Percentiles rank a stretch among this genome's conserved stretches.
phyloP scores from a whole-genome alignment of 2,888 invertebrate genomes.

The Fabriciana adippe region DNA sequence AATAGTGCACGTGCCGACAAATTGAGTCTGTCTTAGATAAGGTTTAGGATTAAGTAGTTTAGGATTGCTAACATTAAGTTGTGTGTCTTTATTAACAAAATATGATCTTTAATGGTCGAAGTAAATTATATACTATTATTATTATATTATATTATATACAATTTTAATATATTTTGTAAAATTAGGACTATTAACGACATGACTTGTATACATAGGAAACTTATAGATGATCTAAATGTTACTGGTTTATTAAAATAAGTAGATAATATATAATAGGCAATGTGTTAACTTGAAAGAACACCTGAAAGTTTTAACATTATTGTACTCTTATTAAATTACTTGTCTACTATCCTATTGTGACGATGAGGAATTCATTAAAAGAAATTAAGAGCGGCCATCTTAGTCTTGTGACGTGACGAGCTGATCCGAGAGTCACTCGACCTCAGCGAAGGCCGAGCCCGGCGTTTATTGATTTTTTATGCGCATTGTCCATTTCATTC shows the following conservation, averaged over 20 bases:
- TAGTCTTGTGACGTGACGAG: constrained; percentile 33
- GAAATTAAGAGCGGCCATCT: constrained; percentile 36
- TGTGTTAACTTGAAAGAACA: too few species aligned
- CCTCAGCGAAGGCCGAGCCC: constrained; percentile 77
- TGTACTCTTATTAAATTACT: neutral
- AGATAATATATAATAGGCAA: neutral
- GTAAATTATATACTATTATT: too few species aligned
- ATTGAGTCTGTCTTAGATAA: too few species aligned
- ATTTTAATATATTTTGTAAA: constrained; percentile 16
- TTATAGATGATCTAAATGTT: neutral
- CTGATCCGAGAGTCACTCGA: constrained; percentile 55
- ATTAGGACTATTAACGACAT: constrained; percentile 21
- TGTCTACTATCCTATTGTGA: neutral
- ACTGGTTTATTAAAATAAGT: neutral
- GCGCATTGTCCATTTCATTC: constrained; percentile 77
- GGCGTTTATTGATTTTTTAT: constrained; percentile 80
- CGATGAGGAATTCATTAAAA: neutral
- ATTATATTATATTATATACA: too few species aligned
- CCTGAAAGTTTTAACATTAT: too few species aligned
- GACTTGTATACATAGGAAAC: constrained; percentile 11
- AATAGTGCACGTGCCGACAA: too few species aligned
- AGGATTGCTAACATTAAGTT: too few species aligned
- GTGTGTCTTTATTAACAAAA: too few species aligned
- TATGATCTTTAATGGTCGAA: too few species aligned
- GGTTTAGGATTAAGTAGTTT: too few species aligned